These are phyloP conservation scores for Pseudanteris insignis DNA, from an alignment of 2,888 invertebrate species.

Conservation along the genomic window DNA sequence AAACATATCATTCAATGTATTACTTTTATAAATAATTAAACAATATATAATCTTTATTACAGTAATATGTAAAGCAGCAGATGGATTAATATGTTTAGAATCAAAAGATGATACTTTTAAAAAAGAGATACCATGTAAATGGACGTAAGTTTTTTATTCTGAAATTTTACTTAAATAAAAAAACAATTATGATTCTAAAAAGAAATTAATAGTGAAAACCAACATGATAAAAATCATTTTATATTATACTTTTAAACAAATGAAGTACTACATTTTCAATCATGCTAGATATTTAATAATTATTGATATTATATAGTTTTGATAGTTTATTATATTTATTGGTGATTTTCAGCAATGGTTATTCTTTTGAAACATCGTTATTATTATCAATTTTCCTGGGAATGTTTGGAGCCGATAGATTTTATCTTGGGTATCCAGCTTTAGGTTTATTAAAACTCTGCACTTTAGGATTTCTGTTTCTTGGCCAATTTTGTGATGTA, in stretches of 20 bases:
- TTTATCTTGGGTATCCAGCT: conserved; percentile 98
- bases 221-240: no score
- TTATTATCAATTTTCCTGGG: conserved; percentile 95
- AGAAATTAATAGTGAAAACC: no score
- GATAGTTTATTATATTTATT: no score
- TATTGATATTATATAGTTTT: no score
- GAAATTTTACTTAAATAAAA: conserved; percentile 54
- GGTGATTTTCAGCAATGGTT: conserved; percentile 82
- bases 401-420: conserved; percentile 97
- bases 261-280: neutral
- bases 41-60: no score
- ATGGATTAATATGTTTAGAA: conserved; percentile 83
- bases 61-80: conserved; percentile 86
- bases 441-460: conserved; percentile 94
- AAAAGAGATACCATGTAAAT: conserved; percentile 87
- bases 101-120: conserved; percentile 83
- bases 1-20: no score
- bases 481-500: conserved; percentile 94
- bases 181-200: no score
- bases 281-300: no score
- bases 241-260: no score
- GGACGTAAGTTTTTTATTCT: conserved; percentile 95
- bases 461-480: conserved; percentile 95
- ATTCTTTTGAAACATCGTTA: conserved; percentile 90
- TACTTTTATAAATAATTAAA: no score